Evolutionary conservation across 53 echinoderm and acorn worm species (phyloP), one percentile per base, ranked within the genome.

Genomic region (Holothuria leucospilota): DNA sequence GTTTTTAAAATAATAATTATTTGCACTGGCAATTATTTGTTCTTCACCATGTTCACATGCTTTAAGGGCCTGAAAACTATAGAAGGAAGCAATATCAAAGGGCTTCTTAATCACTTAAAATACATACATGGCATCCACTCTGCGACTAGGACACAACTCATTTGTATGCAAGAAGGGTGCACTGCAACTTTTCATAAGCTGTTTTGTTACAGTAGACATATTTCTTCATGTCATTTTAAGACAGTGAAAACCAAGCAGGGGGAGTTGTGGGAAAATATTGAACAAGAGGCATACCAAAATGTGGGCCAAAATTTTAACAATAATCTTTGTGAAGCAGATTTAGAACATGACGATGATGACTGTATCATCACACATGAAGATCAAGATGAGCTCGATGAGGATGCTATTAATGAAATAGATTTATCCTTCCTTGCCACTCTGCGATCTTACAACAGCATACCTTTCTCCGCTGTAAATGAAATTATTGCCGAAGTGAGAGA

Each of bases 51-150:
- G 25, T 20, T 68, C 20, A 24, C 25, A 68, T 68, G 68, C 68
- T 68, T 68, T 6, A 68, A 68, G 68, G 21, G 68, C 23, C 21
- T 68, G 10, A 20, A 68, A n/a, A 68, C 24, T n/a, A 14, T 26
- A 68, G n/a, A 68, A 68, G 68, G 21, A 25, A 25, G 26, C 0
- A 29, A 68, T 68, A 5, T 68, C 5, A 25, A 68, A 68, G 68
- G 6, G 21, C 0, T 68, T 25, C 68, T 68, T 25, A 25, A 20
- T 68, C 68, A 68, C 26, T 29, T 68, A 68, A 68, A 68, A 68
- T 68, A 68, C 68, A 68, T 68, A 25, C 68, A 68, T 68, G 68
- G 68, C 68, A 68, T 68, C 26, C 68, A 68, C 1, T 68, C 68
- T n/a, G 68, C n/a, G 23, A 68, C n/a, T 25, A 68, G 68, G 26